Conservation (phyloP, 2,888 invertebrate species). For the Eupithecia dodoneata region DNA sequence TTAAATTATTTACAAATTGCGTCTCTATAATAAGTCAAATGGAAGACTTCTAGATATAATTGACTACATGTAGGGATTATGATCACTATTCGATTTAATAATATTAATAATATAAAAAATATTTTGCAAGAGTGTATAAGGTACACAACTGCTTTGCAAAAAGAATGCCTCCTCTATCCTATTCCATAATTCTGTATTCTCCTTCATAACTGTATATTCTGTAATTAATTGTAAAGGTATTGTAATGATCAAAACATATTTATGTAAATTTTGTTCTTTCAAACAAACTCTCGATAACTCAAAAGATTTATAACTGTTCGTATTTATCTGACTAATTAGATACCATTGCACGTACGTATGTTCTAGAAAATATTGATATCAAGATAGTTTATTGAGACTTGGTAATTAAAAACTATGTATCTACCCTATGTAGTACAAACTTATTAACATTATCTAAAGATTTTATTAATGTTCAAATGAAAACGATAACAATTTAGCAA, state of each 20-base stretch:
- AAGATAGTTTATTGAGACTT: slow-evolving; percentile 11
- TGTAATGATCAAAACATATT: no score
- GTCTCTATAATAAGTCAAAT: slow-evolving; percentile 35
- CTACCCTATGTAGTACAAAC: neutral
- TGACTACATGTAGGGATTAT: slow-evolving; percentile 63
- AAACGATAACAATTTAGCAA: slow-evolving; percentile 17
- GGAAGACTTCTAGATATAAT: slow-evolving; percentile 67
- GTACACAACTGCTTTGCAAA: neutral
- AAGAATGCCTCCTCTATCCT: no score
- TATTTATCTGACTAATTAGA: slow-evolving; percentile 4
- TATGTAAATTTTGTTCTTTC: neutral
- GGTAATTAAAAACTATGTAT: neutral
- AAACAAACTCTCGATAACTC: neutral
- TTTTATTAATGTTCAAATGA: neutral
- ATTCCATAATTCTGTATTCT: no score
- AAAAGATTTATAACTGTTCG: neutral
- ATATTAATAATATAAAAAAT: slow-evolving; percentile 16
- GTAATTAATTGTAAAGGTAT: no score
- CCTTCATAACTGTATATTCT: no score
- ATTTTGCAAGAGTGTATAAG: neutral
- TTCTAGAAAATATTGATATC: neutral
- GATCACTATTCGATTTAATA: slow-evolving; percentile 13
- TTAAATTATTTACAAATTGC: slow-evolving; percentile 60
- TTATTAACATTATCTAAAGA: neutral
- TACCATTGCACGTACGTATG: slow-evolving; percentile 4